A percentile compares a stretch with the other conserved stretches of the same genome.
Conservation (phyloP, 2,797 vertebrate species). For the Diplodus puntazzo region DNA sequence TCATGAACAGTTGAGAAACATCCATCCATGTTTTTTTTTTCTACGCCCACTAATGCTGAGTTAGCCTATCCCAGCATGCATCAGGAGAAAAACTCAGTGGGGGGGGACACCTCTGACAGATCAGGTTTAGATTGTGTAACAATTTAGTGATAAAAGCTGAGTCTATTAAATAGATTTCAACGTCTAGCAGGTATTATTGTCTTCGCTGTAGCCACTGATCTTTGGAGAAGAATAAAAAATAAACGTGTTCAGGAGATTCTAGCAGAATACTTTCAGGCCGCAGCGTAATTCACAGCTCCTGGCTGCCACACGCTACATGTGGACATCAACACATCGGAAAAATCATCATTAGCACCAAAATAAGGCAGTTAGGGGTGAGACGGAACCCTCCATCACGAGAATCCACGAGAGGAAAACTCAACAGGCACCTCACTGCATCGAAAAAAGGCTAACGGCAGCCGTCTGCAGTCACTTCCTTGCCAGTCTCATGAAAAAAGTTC, state of each 20-base stretch:
- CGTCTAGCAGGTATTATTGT: background rate
- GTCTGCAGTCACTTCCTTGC: slow-evolving; percentile 49
- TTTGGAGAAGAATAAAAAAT: background rate
- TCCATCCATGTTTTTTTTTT: slow-evolving; percentile 42
- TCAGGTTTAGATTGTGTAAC: slow-evolving; percentile 17
- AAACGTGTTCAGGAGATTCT: slow-evolving; percentile 36
- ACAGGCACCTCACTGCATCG: slow-evolving; percentile 41
- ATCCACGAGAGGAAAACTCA: slow-evolving; percentile 44
- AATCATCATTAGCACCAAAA: slow-evolving; percentile 79
- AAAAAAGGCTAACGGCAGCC: slow-evolving; percentile 17
- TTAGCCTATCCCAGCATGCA: slow-evolving; percentile 41
- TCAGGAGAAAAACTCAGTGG: slow-evolving; percentile 25
- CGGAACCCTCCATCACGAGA: slow-evolving; percentile 36
- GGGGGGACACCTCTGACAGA: slow-evolving; percentile 13
- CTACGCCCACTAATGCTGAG: slow-evolving; percentile 33
- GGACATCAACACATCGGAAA: slow-evolving; percentile 28
- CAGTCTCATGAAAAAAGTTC: slow-evolving; percentile 50
- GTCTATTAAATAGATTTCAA: slow-evolving; percentile 13
- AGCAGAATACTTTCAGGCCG: slow-evolving; percentile 43
- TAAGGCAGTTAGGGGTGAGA: slow-evolving; percentile 51
- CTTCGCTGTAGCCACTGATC: too few species aligned
- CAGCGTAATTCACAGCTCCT: slow-evolving; percentile 55
- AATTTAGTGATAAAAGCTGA: slow-evolving; percentile 18
- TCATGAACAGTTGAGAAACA: slow-evolving; percentile 51
- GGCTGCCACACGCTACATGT: slow-evolving; percentile 40